phyloP scores from a whole-genome alignment of 2,113 vertebrate genomes.

The Ophthalmotilapia sp. region DNA sequence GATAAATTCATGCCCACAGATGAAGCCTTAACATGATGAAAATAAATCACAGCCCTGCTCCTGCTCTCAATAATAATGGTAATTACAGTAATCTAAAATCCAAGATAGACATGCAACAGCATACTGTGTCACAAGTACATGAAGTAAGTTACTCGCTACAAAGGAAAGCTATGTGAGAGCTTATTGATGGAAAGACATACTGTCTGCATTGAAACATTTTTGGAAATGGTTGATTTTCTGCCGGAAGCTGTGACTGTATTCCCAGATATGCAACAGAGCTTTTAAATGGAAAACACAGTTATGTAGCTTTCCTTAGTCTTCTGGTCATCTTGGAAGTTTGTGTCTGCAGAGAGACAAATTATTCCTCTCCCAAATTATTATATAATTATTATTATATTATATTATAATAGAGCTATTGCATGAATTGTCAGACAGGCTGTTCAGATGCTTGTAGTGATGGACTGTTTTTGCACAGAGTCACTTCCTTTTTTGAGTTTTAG shows the following conservation, averaged over 20 bases:
- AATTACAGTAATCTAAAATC: neutral
- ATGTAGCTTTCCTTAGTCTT: neutral
- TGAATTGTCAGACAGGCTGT: neutral
- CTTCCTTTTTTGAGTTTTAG: neutral
- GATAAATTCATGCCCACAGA: neutral
- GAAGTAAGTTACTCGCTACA: neutral
- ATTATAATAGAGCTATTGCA: neutral
- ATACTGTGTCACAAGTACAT: neutral
- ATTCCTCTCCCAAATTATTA: neutral
- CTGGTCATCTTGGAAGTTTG: neutral
- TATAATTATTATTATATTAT: neutral
- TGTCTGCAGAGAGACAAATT: neutral
- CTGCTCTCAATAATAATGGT: neutral
- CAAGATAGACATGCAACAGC: neutral
- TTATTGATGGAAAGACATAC: neutral
- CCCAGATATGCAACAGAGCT: neutral
- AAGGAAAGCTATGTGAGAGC: neutral
- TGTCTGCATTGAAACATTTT: neutral
- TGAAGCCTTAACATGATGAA: neutral
- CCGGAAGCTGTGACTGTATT: neutral
- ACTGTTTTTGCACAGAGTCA: neutral
- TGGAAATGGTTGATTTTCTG: neutral
- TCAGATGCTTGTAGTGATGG: neutral
- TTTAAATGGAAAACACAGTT: neutral
- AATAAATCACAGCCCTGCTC: neutral